Evolutionary conservation across 2,113 vertebrate genomes (phyloP), one percentile per base, ranked within the genome.

Genomic region (Brachyhypopomus gauderio): DNA sequence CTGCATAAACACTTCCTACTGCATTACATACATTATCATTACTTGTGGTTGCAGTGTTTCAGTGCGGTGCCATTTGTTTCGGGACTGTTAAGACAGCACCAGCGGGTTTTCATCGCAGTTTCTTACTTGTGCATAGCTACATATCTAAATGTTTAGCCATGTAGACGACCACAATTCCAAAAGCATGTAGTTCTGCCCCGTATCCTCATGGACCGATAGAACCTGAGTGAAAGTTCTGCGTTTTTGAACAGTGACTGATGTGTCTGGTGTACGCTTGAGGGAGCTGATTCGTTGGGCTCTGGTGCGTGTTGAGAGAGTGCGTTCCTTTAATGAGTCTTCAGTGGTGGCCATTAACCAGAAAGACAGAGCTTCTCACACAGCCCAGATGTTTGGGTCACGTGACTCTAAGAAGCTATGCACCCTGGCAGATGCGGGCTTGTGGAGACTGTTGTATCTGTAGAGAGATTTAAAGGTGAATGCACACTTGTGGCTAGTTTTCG

Each of bases 1-100:
- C 59, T 81, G 30, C 48, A 55, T 79, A 73, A 84, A 71, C 74
- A 67, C 41, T 72, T 67, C 75, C 70, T 80, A 38, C 60, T 80
- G 48, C 41, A 22, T 80, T 70, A 77, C 77, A 55, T 17, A 62
- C 41, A 80, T 72, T 56, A 71, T 67, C 52, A 81, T 55, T 63
- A 64, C 72, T 59, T 59, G 72, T 52, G 69, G 70, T 81, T 59
- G 14, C 63, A n/a, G 36, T 59, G 56, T 22, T 25, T 45, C 34
- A 62, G 55, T 72, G 67, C 70, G n/a, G 45, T 64, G 52, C 41
- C 66, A 38, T 84, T 76, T 55, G 38, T 34, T 83, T 69, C 12
- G 17, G 23, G 27, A 58, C 55, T 60, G 27, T 67, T 23, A 56
- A 55, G 20, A 67, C 30, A 17, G 12, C 12, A 48, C 45, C 45